Conservation (phyloP, 2,797 vertebrate species). For the Falco peregrinus region DNA sequence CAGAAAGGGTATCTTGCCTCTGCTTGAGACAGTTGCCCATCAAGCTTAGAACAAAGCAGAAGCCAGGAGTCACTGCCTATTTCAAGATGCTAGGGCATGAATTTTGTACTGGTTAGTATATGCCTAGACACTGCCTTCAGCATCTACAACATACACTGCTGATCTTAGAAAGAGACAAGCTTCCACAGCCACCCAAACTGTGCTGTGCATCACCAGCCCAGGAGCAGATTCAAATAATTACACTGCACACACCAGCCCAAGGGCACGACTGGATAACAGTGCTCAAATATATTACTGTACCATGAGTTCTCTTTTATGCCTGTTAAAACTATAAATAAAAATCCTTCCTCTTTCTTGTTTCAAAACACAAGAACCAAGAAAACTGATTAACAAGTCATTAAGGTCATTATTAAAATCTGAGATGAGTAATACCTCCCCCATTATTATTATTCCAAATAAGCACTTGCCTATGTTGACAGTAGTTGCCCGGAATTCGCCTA, state of each 20-base stretch:
- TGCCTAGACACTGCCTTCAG: not conserved
- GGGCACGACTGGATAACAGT: not conserved
- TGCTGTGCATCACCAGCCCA: not conserved
- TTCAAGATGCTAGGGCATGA: not conserved
- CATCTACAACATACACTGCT: not conserved
- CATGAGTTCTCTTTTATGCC: not conserved
- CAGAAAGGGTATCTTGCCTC: not conserved
- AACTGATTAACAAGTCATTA: not conserved
- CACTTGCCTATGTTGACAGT: slow-evolving; percentile 92
- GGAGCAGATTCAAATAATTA: not conserved
- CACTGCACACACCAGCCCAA: not conserved
- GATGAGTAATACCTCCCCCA: not conserved
- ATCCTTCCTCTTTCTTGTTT: not conserved
- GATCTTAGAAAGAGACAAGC: not conserved
- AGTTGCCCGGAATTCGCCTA: slow-evolving; percentile 92
- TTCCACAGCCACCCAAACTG: not conserved
- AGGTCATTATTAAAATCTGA: not conserved
- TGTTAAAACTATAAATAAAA: not conserved
- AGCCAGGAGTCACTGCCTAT: not conserved
- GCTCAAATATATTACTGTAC: not conserved
- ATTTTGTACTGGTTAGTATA: not conserved
- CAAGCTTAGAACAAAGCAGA: not conserved
- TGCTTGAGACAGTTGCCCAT: not conserved
- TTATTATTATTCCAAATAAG: not conserved
- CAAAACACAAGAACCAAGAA: not conserved